Conservation (phyloP, 2,113 vertebrate species). For the Lontra canadensis region DNA sequence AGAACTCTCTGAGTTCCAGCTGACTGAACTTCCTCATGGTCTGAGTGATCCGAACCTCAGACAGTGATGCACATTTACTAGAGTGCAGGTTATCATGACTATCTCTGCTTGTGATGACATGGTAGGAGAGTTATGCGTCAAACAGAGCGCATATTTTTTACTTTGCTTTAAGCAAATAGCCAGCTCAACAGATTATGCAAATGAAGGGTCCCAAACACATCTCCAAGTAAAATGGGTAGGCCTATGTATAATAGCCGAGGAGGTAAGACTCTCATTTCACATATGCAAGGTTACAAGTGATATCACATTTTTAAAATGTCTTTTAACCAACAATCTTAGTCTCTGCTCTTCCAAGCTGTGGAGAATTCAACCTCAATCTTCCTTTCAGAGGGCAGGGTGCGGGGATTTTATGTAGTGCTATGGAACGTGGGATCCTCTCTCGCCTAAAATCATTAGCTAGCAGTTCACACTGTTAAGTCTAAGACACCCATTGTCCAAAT, state of each 20-base stretch:
- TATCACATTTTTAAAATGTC: neutral
- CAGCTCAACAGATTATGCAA: neutral
- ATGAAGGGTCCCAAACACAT: neutral
- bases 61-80: neutral
- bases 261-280: neutral
- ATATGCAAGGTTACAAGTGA: neutral
- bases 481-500: neutral
- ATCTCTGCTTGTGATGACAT: neutral
- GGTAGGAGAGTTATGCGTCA: neutral
- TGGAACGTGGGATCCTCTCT: neutral
- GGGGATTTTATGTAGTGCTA: neutral
- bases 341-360: neutral
- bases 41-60: neutral
- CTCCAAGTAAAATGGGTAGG: neutral
- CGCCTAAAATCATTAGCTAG: neutral
- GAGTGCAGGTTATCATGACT: neutral
- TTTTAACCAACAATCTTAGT: neutral
- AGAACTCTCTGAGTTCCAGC: neutral
- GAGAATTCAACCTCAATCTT: neutral
- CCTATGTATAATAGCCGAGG: neutral
- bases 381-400: neutral
- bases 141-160: neutral
- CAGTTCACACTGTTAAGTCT: neutral
- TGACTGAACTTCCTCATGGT: neutral
- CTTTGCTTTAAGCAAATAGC: constrained; percentile 3